Evolutionary conservation across 2,797 vertebrate genomes (phyloP), one percentile per base, ranked within the genome.

Genomic region (Notolabrus celidotus): DNA sequence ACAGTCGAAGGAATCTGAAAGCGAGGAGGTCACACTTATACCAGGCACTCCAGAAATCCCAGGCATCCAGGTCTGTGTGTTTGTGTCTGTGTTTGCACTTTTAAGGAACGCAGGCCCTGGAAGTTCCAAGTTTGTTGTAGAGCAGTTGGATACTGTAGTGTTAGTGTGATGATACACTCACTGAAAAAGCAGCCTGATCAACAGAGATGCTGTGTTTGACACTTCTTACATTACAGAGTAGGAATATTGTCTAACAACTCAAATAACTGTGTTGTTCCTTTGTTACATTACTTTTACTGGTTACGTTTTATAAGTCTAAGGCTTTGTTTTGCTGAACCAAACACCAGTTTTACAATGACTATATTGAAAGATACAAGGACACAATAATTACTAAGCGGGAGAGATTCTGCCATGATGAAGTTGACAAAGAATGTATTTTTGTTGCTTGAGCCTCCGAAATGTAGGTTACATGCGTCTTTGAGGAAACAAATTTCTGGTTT

Each of bases 1-100:
- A 62, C 65, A 66, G 81, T 63, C 64, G 29, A 43, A 74, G 75
- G 74, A 87, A 88, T 91, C 76, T 65, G 71, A 85, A 77, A 83
- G 78, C 34, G 1, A 54, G 66, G 70, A 60, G 79, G 70, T 73
- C 56, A 64, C 55, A 38, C 64, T 83, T 71, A 42, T 77, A 66
- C 72, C 79, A 71, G 81, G 79, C 83, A 83, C 86, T 82, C 77
- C 71, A 80, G 85, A 63, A 71, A 91, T 91, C 64, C 77, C 45
- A 59, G 78, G 80, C 82, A 90, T 87, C 65, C 76, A 27, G 51
- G 41, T 49, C 55, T 66, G 16, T 54, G 15, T 42, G n/a, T 41
- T 25, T 49, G 54, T 63, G 56, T 63, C 14, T 62, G 59, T 71
- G 54, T 63, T 33, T 61, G 45, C 50, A 58, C 63, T 74, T 56